phyloP scores from a whole-genome alignment of 2,888 invertebrate species.

The Phymatocera aterrima region DNA sequence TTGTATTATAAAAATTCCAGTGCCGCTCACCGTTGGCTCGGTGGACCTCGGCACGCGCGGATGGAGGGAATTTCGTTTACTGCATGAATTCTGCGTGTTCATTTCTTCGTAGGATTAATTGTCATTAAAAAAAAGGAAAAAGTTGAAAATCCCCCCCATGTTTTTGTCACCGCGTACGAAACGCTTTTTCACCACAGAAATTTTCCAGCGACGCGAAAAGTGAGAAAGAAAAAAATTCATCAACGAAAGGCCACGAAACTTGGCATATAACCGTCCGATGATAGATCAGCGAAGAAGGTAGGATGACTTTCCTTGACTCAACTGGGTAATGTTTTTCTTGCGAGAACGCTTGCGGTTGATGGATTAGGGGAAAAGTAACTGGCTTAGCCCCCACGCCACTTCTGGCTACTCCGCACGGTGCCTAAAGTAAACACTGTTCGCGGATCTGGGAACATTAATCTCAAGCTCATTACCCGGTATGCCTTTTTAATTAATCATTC shows the following conservation, averaged over 20 bases:
- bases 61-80: not conserved
- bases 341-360: conserved; percentile 38
- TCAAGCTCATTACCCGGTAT: conserved; percentile 63
- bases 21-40: not conserved
- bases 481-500: conserved; percentile 67
- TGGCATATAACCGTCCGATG: conserved; percentile 30
- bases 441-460: conserved; percentile 64
- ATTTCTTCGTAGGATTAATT: no score
- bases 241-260: not conserved
- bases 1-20: conserved; percentile 23
- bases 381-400: not conserved
- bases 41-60: not conserved
- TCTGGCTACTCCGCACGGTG: not conserved
- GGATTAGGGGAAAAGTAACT: conserved; percentile 43
- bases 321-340: conserved; percentile 47
- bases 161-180: not conserved
- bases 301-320: conserved; percentile 44
- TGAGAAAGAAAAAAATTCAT: not conserved
- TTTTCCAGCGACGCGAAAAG: not conserved
- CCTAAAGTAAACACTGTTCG: conserved; percentile 58
- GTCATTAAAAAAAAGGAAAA: no score
- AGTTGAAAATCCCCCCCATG: no score
- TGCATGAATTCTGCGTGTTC: not conserved
- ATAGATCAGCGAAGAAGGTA: conserved; percentile 24
- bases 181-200: no score